Evolutionary conservation across 2,888 invertebrate species (phyloP), one percentile per base, ranked within the genome.

Genomic region (Urechis unicinctus): DNA sequence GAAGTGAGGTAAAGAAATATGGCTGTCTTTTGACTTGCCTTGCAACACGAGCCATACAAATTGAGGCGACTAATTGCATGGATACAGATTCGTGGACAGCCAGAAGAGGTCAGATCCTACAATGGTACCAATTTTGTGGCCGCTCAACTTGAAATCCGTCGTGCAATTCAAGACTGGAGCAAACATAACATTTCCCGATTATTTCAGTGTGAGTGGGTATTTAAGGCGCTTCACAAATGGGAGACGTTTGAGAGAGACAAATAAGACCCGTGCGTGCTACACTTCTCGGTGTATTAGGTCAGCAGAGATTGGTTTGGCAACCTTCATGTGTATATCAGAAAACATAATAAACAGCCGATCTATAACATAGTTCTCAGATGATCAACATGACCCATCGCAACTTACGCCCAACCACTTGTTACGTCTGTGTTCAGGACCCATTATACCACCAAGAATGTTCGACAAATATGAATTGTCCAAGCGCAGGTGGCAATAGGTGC

Each of bases 1-100:
- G 65, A n/a, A 49, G 30, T 26, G 6, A 22, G 3, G 47, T 61
- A 3, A 61, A 65, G 45, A 30, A 61, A 5, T 65, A 63, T 51
- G 59, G 62, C 22, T 52, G 52, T 2, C 29, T 64, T 3, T 64
- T 63, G n/a, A 60, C 60, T 3, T 58, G 60, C 36, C 41, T 63
- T 9, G 42, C 51, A 1, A 42, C 47, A 50, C 44, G 60, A n/a
- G n/a, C n/a, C n/a, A n/a, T n/a, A n/a, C n/a, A n/a, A n/a, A n/a
- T n/a, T n/a, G n/a, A n/a, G n/a, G 17, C 59, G n/a, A n/a, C n/a
- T n/a, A n/a, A n/a, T n/a, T n/a, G n/a, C n/a, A n/a, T n/a, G n/a
- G n/a, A n/a, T n/a, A n/a, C n/a, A n/a, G n/a, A n/a, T n/a, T n/a
- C n/a, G n/a, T n/a, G n/a, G n/a, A n/a, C n/a, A n/a, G n/a, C n/a